Evolutionary conservation across 2,113 vertebrate genomes (phyloP).

Genomic region (Aegithalos caudatus): DNA sequence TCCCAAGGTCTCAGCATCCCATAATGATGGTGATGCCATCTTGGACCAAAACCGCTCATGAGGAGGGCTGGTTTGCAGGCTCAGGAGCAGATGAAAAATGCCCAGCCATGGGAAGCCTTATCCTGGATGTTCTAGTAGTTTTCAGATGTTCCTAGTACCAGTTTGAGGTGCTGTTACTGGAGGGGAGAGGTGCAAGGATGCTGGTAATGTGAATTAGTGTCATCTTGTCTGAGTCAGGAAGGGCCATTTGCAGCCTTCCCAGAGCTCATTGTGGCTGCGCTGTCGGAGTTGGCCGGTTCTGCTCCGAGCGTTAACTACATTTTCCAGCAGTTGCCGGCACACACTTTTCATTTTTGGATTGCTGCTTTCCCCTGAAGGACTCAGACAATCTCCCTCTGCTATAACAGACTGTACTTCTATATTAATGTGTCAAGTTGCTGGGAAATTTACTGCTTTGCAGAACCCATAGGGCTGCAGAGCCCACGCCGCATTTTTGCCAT

Average conservation of each 20-base stretch:
- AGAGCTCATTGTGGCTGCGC: background rate
- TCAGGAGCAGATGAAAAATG: background rate
- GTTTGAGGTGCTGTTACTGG: background rate
- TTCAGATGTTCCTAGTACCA: background rate
- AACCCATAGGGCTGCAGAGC: constrained; percentile 49
- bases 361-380: constrained; percentile 67
- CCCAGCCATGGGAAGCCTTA: background rate
- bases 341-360: constrained; percentile 65
- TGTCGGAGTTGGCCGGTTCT: background rate
- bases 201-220: background rate
- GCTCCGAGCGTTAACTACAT: constrained; percentile 25
- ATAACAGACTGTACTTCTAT: constrained; percentile 75
- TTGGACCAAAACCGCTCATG: background rate
- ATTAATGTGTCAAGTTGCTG: constrained; percentile 75
- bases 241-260: background rate
- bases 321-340: constrained; percentile 28
- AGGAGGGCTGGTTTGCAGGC: background rate
- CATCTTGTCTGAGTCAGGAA: background rate
- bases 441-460: constrained; percentile 72
- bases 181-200: background rate
- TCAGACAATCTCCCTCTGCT: constrained; percentile 72
- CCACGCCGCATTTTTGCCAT: background rate
- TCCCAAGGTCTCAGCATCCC: background rate
- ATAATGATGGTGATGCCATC: background rate
- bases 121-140: background rate